phyloP scores from a whole-genome alignment of 2,797 vertebrate genomes.

The Syndactyla subalaris region DNA sequence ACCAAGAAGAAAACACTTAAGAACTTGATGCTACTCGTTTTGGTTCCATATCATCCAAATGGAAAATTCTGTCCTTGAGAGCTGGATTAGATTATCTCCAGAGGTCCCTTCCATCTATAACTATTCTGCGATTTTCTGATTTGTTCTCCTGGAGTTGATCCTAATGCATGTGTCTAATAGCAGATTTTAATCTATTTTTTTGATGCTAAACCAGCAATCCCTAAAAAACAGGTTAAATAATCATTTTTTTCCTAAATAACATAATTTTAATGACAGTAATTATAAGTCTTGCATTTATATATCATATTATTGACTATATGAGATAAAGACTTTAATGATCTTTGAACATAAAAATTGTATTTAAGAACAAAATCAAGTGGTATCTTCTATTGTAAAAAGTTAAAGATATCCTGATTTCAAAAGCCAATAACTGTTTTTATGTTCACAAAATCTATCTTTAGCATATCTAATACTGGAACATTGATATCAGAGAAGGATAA shows the following conservation, averaged over 20 bases:
- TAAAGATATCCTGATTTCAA: not conserved
- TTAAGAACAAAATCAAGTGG: not conserved
- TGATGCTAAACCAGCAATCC: not conserved
- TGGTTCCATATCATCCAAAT: not conserved
- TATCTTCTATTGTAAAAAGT: not conserved
- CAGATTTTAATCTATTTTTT: not conserved
- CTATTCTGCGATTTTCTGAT: not conserved
- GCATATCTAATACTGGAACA: not conserved
- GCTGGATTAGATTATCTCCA: not conserved
- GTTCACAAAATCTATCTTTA: not conserved
- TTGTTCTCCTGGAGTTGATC: not conserved
- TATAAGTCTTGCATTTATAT: not conserved
- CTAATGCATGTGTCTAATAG: not conserved
- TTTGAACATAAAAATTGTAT: not conserved
- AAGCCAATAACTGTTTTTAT: not conserved
- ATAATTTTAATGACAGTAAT: not conserved
- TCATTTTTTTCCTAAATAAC: not conserved
- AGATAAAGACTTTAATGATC: not conserved
- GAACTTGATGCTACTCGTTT: not conserved
- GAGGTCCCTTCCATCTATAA: not conserved
- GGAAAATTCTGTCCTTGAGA: not conserved
- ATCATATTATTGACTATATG: not conserved
- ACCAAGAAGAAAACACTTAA: not conserved
- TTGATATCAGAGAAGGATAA: not conserved
- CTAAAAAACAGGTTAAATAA: not conserved